Base-by-base conservation (phyloP, 2,797 vertebrate species). In the Crax fasciolata region DNA sequence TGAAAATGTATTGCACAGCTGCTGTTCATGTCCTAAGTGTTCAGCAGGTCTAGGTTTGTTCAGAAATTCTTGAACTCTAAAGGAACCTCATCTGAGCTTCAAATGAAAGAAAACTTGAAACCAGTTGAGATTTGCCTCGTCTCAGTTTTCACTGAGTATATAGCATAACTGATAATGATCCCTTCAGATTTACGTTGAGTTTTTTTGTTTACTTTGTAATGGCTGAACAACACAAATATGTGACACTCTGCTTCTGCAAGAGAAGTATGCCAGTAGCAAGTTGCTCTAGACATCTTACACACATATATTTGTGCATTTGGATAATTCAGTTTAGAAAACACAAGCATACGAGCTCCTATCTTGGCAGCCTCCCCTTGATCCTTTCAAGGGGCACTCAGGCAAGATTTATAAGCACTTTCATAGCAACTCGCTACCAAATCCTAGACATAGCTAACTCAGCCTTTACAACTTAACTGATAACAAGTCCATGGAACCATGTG, bases 51-150 rank as follows among this genome's bases (percentile, higher is more conserved):
- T 71, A 87, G 67, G 67, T 96, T 93, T 95, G 80, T 83, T 89
- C 65, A 95, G 44, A 97, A 95, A 96, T 96, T 95, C 93, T 84
- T 82, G 80, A 94, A 10, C 35, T 62, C 70, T 91, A 3, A 1
- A 78, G 68, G 62, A 97, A 94, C 67, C n/a, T 54, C 80, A 95
- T 94, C 78, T 3, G 39, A 82, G 80, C 92, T 96, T 93, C 13
- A 1, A 39, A 77, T 67, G 66, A 27, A 90, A 82, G 75, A 83
- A 95, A 96, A 93, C 70, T 63, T 73, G 57, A 96, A 88, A 82
- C 55, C 67, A 41, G 30, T 18, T 71, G 77, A 92, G 63, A 95
- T 94, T 90, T 74, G 51, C 38, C 24, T 49, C 18, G 19, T 80
- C 78, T 95, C 89, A 84, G 9, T 4, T 91, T 96, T 95, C 91